Conservation (phyloP, 2,888 invertebrate genomes). For the Ypsolopha sequella region DNA sequence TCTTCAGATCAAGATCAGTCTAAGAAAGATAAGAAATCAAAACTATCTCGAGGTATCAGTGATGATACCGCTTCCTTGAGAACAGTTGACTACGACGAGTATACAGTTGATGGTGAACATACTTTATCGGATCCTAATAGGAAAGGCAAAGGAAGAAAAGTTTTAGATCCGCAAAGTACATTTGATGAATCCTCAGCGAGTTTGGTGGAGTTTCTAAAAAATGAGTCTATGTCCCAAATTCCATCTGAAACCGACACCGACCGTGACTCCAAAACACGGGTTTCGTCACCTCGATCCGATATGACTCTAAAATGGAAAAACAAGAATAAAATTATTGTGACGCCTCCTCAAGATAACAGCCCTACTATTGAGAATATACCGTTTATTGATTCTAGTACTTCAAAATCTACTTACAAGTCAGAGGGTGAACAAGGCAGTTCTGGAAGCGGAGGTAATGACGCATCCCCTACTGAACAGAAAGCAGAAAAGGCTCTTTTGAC, state of each 20-base stretch:
- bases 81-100: slow-evolving; percentile 77
- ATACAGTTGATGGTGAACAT: slow-evolving; percentile 72
- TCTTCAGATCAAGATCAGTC: slow-evolving; percentile 60
- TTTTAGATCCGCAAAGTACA: slow-evolving; percentile 69
- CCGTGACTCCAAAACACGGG: slow-evolving; percentile 35
- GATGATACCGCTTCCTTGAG: slow-evolving; percentile 79
- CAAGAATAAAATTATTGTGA: slow-evolving; percentile 71
- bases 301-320: slow-evolving; percentile 58
- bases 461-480: slow-evolving; percentile 50
- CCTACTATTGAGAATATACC: slow-evolving; percentile 68
- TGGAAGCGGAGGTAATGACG: slow-evolving; percentile 44
- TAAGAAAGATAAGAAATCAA: slow-evolving; percentile 29
- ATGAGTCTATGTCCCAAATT: slow-evolving; percentile 51
- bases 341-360: slow-evolving; percentile 73
- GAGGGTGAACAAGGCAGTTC: slow-evolving; percentile 59
- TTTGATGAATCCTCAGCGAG: slow-evolving; percentile 72
- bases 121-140: slow-evolving; percentile 59
- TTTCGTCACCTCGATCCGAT: slow-evolving; percentile 34
- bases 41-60: slow-evolving; percentile 65
- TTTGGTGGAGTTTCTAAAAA: slow-evolving; percentile 57
- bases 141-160: slow-evolving; percentile 26
- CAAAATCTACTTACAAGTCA: slow-evolving; percentile 47
- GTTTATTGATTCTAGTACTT: slow-evolving; percentile 53
- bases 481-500: slow-evolving; percentile 46
- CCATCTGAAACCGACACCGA: slow-evolving; percentile 55